Percentiles rank a stretch among this genome's conserved stretches.
These are phyloP conservation scores for Tangara arthus DNA, from an alignment of 2,797 vertebrate species.

Conservation along the genomic window DNA sequence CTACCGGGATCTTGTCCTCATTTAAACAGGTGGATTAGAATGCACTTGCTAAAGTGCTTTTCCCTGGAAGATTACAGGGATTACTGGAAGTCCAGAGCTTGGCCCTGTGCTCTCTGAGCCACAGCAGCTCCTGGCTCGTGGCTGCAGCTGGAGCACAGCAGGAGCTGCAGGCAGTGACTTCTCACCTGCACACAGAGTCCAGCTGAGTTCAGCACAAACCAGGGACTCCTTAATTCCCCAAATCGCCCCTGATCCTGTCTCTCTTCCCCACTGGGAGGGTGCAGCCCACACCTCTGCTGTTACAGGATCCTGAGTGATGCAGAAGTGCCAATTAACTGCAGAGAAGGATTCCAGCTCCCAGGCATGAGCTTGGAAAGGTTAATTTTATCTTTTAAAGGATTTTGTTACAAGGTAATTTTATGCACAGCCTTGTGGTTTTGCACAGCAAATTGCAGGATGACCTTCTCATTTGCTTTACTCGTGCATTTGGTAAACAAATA, in stretches of 20 bases:
- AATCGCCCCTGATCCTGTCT: background rate
- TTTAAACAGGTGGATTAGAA: constrained; percentile 31
- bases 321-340: background rate
- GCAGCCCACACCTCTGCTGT: background rate
- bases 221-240: background rate
- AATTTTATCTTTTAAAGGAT: constrained; percentile 58
- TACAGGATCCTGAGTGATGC: background rate
- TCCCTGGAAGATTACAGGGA: constrained; percentile 15
- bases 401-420: constrained; percentile 46
- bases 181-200: background rate
- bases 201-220: background rate
- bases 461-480: constrained; percentile 57
- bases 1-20: background rate
- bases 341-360: background rate
- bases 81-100: background rate
- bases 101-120: background rate
- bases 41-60: background rate
- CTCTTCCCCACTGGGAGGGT: background rate
- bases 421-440: constrained; percentile 37
- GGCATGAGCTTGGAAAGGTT: constrained; percentile 30
- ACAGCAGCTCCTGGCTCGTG: background rate
- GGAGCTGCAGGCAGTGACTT: background rate
- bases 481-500: constrained; percentile 44
- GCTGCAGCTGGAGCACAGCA: background rate
- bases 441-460: constrained; percentile 31